Conservation (phyloP, 2,113 vertebrate species). For the Macquaria australasica region DNA sequence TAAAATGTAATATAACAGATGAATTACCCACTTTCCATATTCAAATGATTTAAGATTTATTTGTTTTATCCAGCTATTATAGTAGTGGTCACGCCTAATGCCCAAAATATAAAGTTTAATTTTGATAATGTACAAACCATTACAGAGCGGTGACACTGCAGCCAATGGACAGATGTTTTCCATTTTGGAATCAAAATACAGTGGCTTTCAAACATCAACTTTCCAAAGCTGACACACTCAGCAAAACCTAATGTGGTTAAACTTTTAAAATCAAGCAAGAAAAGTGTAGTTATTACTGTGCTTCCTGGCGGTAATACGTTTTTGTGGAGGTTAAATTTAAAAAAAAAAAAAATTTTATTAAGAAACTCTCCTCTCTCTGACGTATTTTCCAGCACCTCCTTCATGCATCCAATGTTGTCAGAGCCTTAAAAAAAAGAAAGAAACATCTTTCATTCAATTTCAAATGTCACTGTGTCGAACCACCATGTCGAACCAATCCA, state of each 20-base stretch:
- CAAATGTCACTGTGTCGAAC: constrained; percentile 15
- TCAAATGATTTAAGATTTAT: background rate
- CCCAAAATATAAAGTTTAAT: background rate
- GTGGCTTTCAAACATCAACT: background rate
- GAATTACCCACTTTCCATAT: background rate
- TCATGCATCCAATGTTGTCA: background rate
- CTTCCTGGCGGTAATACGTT: background rate
- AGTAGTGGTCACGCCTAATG: background rate
- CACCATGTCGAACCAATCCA: background rate
- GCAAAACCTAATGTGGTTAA: background rate
- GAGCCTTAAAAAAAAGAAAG: background rate
- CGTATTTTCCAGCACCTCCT: background rate
- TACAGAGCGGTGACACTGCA: background rate
- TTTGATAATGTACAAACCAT: background rate
- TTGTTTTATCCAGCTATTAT: background rate
- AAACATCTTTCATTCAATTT: constrained; percentile 11
- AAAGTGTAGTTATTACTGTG: background rate
- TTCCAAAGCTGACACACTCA: constrained; percentile 1
- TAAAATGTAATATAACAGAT: background rate
- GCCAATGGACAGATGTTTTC: background rate
- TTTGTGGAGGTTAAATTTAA: background rate
- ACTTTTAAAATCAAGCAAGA: constrained; percentile 4
- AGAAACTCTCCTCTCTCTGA: background rate
- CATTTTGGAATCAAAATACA: background rate
- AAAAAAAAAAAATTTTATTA: too few relatives aligned